phyloP scores from a whole-genome alignment of 2,797 vertebrate species.

The Sebastes taczanowskii region DNA sequence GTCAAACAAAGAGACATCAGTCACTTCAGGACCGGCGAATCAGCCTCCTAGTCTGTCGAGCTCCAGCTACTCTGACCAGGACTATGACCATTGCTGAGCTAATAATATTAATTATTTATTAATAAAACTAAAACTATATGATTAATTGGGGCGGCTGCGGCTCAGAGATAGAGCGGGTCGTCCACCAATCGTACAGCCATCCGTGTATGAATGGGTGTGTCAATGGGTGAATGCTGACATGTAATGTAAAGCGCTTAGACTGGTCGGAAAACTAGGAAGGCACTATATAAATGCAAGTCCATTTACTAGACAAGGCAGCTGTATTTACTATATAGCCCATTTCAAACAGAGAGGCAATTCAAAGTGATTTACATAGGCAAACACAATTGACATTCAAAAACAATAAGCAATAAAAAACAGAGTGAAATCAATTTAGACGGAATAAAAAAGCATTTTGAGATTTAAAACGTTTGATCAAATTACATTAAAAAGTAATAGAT shows the following conservation, averaged over 20 bases:
- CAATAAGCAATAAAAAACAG: neutral
- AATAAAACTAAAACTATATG: too few relatives aligned
- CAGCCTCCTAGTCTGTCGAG: neutral
- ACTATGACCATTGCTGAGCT: neutral
- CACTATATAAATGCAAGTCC: too few relatives aligned
- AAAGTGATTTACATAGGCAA: neutral
- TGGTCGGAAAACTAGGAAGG: too few relatives aligned
- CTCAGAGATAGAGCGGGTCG: too few relatives aligned
- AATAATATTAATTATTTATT: neutral
- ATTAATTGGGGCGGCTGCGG: too few relatives aligned
- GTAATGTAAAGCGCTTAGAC: too few relatives aligned
- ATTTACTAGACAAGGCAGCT: too few relatives aligned
- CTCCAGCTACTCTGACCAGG: neutral
- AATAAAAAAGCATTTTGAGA: neutral
- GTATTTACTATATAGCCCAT: neutral
- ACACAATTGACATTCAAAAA: neutral
- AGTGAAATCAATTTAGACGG: neutral
- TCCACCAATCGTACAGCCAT: too few relatives aligned
- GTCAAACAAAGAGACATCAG: neutral
- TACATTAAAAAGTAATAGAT: neutral
- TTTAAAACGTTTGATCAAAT: neutral
- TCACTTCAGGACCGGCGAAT: neutral
- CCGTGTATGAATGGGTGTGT: too few relatives aligned
- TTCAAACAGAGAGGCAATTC: neutral
- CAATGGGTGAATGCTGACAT: too few relatives aligned